phyloP scores from a whole-genome alignment of 2,113 vertebrate species.

The Hyaena hyaena region DNA sequence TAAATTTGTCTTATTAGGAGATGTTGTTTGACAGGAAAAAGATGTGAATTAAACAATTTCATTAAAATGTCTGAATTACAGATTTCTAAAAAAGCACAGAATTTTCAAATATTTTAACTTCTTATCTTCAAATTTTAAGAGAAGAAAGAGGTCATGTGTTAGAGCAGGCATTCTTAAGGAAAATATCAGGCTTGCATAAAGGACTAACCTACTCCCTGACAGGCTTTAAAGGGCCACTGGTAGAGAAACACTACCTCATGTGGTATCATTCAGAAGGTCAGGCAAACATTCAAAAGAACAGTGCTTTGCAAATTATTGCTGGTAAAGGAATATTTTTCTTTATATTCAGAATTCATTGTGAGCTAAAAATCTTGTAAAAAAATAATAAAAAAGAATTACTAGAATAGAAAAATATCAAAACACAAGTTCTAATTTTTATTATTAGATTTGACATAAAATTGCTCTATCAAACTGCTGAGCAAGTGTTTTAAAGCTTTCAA shows the following conservation, averaged over 20 bases:
- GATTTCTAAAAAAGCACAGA: background rate
- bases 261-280: background rate
- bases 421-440: background rate
- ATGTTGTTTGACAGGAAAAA: background rate
- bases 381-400: background rate
- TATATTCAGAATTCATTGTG: background rate
- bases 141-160: background rate
- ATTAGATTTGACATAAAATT: background rate
- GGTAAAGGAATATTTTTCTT: conserved; percentile 19
- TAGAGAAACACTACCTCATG: background rate
- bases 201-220: background rate
- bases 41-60: background rate
- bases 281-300: background rate
- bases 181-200: background rate
- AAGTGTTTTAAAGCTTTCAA: conserved; percentile 19
- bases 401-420: background rate
- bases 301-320: conserved; percentile 28
- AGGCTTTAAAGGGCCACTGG: background rate
- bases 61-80: background rate
- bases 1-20: background rate
- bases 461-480: background rate
- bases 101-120: background rate
- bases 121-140: background rate
- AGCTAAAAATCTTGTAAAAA: background rate
- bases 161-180: background rate